These are phyloP conservation scores for Synanthedon myopaeformis DNA, from an alignment of 2,888 invertebrate genomes.

Conservation along the genomic window DNA sequence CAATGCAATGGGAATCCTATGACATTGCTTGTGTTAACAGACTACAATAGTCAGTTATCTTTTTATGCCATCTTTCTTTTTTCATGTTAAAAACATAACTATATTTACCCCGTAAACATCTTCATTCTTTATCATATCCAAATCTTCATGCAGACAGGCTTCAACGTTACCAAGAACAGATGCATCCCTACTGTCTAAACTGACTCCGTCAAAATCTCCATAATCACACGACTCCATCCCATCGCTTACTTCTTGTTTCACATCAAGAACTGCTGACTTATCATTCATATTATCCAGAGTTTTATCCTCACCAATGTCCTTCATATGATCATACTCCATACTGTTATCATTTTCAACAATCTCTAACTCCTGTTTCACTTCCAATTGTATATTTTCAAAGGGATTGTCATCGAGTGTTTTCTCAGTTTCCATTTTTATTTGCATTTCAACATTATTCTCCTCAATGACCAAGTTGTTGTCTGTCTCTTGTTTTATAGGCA, in stretches of 20 bases:
- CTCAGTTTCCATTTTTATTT: conserved; percentile 21
- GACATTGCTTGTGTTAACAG: too few species aligned
- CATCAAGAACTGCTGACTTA: neutral
- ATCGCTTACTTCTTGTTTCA: conserved; percentile 14
- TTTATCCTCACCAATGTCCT: neutral
- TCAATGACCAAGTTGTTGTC: neutral
- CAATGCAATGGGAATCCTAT: too few species aligned
- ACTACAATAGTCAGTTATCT: too few species aligned
- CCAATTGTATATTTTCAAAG: conserved; percentile 23
- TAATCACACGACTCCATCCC: conserved; percentile 34
- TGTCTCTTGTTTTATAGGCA: neutral
- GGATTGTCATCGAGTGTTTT: conserved; percentile 13
- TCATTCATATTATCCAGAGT: neutral
- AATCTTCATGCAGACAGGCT: conserved; percentile 40
- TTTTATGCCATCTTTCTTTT: too few species aligned
- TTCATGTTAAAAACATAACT: neutral
- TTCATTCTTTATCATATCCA: conserved; percentile 33
- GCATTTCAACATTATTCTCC: conserved; percentile 5
- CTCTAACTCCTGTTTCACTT: conserved; percentile 26
- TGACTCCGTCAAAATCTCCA: conserved; percentile 32
- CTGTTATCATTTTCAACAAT: conserved; percentile 1
- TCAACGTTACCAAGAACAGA: conserved; percentile 47
- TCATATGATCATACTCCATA: neutral
- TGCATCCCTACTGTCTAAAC: conserved; percentile 49
- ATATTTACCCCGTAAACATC: conserved; percentile 22